Conservation (phyloP, 2,888 invertebrate genomes). For the Drosophila gaucha region DNA sequence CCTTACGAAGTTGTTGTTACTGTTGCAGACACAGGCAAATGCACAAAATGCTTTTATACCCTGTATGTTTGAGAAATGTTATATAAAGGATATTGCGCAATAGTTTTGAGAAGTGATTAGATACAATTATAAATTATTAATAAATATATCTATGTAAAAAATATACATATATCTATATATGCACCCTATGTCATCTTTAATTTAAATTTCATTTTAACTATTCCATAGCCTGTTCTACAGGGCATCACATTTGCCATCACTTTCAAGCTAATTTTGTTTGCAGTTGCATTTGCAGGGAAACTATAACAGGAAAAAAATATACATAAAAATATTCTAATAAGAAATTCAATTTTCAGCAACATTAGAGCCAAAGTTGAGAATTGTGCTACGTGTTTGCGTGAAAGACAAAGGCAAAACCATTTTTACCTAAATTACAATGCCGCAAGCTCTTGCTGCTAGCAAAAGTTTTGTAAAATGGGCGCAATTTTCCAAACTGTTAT, state of each 20-base stretch:
- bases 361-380: conserved; percentile 69
- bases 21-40: conserved; percentile 30
- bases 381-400: conserved; percentile 55
- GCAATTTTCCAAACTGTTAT: neutral
- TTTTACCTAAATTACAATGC: conserved; percentile 40
- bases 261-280: neutral
- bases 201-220: neutral
- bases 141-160: too few species aligned
- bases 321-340: conserved; percentile 58
- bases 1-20: conserved; percentile 27
- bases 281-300: conserved; percentile 20
- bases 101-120: neutral
- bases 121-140: too few species aligned
- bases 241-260: neutral
- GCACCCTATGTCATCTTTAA: too few species aligned
- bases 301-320: conserved; percentile 3
- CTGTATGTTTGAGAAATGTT: neutral
- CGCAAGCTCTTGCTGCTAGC: conserved; percentile 12
- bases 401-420: conserved; percentile 35
- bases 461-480: neutral
- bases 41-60: conserved; percentile 26
- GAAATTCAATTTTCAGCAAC: conserved; percentile 82
- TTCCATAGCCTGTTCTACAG: too few species aligned
- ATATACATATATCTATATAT: too few species aligned
- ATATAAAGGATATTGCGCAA: neutral